phyloP scores from a whole-genome alignment of 1,140 invertebrate genomes.

The Drosophila nannoptera region DNA sequence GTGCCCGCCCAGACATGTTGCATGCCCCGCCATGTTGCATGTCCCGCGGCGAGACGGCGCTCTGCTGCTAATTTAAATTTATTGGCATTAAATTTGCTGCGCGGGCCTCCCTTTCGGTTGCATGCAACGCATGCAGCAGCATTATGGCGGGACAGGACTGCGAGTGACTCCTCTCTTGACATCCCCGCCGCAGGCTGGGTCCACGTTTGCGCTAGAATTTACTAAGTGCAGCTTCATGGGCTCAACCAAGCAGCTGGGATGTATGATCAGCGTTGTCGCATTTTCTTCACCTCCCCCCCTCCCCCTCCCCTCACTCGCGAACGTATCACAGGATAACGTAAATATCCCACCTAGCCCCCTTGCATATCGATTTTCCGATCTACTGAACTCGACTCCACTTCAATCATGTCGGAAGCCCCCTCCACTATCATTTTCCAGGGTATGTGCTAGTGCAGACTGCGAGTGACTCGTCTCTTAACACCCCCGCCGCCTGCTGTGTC shows the following conservation, averaged over 20 bases:
- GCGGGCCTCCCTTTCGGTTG: constrained; percentile 27
- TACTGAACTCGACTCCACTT: too few species aligned
- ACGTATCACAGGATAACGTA: neutral
- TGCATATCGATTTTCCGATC: too few species aligned
- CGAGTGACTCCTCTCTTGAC: too few species aligned
- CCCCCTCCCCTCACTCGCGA: too few species aligned
- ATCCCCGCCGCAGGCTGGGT: too few species aligned
- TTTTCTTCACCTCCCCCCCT: too few species aligned
- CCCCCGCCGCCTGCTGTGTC: too few species aligned
- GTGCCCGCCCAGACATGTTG: constrained; percentile 29
- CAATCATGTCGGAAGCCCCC: too few species aligned
- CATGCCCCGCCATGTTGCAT: neutral
- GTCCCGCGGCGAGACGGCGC: constrained; percentile 40
- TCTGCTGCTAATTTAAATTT: constrained; percentile 74
- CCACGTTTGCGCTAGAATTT: too few species aligned
- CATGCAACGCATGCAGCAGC: constrained; percentile 21
- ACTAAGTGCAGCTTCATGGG: constrained; percentile 67
- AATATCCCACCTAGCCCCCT: too few species aligned
- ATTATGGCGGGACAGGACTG: neutral
- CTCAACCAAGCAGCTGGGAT: constrained; percentile 56
- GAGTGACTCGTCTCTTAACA: too few species aligned
- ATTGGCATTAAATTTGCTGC: constrained; percentile 73
- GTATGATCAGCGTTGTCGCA: constrained; percentile 40
- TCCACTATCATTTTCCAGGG: too few species aligned
- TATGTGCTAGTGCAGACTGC: neutral